Evolutionary conservation across 2,888 invertebrate species (phyloP).

Genomic region (Patella depressa): DNA sequence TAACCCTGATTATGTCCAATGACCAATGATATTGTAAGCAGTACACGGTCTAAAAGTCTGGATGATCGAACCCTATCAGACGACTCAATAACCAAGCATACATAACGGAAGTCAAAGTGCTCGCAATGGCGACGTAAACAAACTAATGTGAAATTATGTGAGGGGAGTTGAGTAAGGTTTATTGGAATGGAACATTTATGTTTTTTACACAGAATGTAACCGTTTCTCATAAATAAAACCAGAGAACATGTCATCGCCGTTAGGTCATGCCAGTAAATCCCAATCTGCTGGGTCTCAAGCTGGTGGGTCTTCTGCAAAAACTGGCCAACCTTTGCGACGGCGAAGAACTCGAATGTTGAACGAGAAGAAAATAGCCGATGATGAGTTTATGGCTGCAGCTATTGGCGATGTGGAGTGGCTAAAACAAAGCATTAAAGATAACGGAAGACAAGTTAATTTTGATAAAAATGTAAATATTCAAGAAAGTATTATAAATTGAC

Average conservation of each 20-base stretch:
- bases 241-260: conserved; percentile 1
- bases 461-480: conserved; percentile 68
- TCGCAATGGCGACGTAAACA: conserved; percentile 11
- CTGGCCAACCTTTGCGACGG: conserved; percentile 43
- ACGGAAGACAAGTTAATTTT: conserved; percentile 59
- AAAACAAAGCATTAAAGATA: conserved; percentile 66
- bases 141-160: neutral
- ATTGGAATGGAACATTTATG: too few relatives aligned
- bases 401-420: conserved; percentile 71
- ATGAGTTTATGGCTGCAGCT: conserved; percentile 71
- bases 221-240: too few relatives aligned
- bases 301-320: conserved; percentile 29
- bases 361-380: conserved; percentile 67
- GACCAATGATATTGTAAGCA: too few relatives aligned
- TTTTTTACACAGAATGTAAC: too few relatives aligned
- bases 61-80: neutral
- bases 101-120: neutral
- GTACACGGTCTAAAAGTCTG: neutral
- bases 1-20: too few relatives aligned
- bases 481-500: neutral
- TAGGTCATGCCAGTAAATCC: conserved; percentile 13
- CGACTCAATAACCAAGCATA: neutral
- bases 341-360: conserved; percentile 48
- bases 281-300: conserved; percentile 21
- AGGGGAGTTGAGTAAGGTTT: too few relatives aligned